Percentiles rank a stretch among this genome's conserved stretches.
Evolutionary conservation across 2,797 vertebrate species (phyloP).

Genomic region (Peromyscus aztecus): DNA sequence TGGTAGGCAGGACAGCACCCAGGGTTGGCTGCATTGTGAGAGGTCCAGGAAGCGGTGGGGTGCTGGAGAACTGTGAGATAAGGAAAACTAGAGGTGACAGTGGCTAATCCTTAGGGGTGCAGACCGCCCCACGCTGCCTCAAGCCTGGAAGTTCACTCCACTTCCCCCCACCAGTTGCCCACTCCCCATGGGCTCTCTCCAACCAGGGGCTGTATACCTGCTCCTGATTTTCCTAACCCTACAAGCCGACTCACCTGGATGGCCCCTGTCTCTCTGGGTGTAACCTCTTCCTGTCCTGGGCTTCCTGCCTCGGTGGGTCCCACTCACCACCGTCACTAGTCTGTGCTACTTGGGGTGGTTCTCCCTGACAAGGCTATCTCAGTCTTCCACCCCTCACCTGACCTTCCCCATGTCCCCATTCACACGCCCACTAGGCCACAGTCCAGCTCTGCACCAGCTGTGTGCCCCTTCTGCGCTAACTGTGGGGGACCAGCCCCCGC

Average conservation of each 20-base stretch:
- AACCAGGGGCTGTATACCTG: neutral
- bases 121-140: neutral
- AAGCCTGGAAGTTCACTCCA: no score
- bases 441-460: neutral
- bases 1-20: no score
- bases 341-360: neutral
- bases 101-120: neutral
- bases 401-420: neutral
- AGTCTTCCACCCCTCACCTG: neutral
- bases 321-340: neutral
- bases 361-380: neutral
- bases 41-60: neutral
- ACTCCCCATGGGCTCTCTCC: neutral
- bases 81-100: neutral
- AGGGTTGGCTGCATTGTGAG: neutral
- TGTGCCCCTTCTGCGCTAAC: neutral
- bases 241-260: neutral
- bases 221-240: neutral
- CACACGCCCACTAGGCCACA: neutral
- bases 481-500: no score
- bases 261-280: neutral
- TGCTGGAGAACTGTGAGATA: neutral
- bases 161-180: neutral
- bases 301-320: neutral
- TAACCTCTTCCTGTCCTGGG: neutral